Conservation (phyloP, 2,888 invertebrate genomes). For the Cosmia trapezina region DNA sequence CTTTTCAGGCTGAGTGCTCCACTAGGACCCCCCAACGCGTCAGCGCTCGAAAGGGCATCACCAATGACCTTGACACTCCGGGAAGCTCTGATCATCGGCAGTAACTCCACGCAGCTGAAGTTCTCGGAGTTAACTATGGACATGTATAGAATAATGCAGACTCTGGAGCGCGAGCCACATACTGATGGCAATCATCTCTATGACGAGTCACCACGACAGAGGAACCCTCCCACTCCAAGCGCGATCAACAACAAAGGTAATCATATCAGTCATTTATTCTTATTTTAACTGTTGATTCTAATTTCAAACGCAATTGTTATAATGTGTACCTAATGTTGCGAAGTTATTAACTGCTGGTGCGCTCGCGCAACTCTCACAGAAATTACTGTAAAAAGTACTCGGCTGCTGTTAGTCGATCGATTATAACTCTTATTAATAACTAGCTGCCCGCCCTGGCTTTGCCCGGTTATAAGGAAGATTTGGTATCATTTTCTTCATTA, state of each 20-base stretch:
- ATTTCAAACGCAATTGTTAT: not conserved
- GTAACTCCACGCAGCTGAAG: slow-evolving; percentile 98
- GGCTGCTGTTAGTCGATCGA: not conserved
- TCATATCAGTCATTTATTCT: not conserved
- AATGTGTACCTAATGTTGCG: slow-evolving; percentile 24
- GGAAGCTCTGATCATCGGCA: slow-evolving; percentile 98
- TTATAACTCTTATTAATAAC: too few species aligned
- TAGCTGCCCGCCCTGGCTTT: too few species aligned
- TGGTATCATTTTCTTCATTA: too few species aligned
- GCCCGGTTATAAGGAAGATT: too few species aligned
- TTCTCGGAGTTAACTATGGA: slow-evolving; percentile 99
- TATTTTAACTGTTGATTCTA: not conserved
- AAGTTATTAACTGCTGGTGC: slow-evolving; percentile 2
- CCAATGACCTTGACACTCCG: slow-evolving; percentile 97
- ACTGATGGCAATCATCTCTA: slow-evolving; percentile 94
- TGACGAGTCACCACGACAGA: slow-evolving; percentile 85
- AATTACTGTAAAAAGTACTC: slow-evolving; percentile 2
- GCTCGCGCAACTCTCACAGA: not conserved
- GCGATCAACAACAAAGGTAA: slow-evolving; percentile 79
- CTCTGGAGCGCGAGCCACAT: slow-evolving; percentile 97
- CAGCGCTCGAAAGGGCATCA: slow-evolving; percentile 93
- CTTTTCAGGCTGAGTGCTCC: slow-evolving; percentile 93
- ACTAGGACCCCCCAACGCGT: slow-evolving; percentile 91
- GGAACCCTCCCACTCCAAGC: slow-evolving; percentile 88
- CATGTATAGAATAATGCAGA: slow-evolving; percentile 99